A percentile compares a stretch with the other conserved stretches of the same genome.
Conservation (phyloP, 1,140 invertebrate species). For the Amyelois transitella region DNA sequence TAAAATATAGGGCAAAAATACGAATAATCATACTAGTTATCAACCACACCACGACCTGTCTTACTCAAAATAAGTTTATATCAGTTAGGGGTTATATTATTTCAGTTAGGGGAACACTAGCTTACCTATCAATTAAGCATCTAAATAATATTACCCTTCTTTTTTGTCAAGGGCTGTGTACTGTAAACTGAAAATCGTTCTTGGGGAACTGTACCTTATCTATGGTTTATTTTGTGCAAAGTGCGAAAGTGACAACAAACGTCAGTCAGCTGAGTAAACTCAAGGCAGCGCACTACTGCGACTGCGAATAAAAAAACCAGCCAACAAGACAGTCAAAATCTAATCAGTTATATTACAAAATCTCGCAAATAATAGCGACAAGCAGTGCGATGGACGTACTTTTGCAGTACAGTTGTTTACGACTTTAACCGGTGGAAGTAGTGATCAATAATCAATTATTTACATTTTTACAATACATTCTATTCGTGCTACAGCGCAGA, state of each 20-base stretch:
- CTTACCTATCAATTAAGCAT: no score
- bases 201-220: conserved; percentile 1
- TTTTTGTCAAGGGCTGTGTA: no score
- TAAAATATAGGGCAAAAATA: no score
- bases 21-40: no score
- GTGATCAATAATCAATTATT: neutral
- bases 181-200: neutral
- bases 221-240: conserved; percentile 1
- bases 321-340: neutral
- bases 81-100: no score
- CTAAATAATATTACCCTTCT: no score
- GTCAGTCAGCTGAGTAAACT: conserved; percentile 4
- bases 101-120: no score
- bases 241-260: conserved; percentile 5
- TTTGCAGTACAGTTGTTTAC: neutral
- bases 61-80: no score
- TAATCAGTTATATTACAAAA: neutral
- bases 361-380: neutral
- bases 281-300: neutral
- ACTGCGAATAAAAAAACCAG: neutral
- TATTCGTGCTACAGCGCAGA: conserved; percentile 12
- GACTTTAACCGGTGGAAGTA: neutral
- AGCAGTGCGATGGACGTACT: neutral
- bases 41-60: no score
- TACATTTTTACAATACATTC: conserved; percentile 4